Evolutionary conservation across 2,113 vertebrate genomes (phyloP).

Genomic region (Tricholaema leucomelas): DNA sequence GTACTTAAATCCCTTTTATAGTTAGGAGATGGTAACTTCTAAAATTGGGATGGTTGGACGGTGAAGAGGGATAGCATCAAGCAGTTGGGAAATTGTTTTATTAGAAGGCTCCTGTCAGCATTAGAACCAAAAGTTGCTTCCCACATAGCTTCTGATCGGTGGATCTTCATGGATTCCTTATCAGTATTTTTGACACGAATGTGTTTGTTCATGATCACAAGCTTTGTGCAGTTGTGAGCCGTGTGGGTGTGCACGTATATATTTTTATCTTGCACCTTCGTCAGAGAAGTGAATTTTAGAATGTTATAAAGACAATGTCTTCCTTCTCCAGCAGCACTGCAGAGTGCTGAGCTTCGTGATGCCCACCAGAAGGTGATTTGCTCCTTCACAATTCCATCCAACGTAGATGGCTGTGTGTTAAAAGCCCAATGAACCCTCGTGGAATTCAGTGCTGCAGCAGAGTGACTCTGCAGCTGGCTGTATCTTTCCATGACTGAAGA

Average conservation of each 20-base stretch:
- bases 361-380: neutral
- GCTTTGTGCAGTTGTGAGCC: constrained; percentile 35
- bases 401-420: neutral
- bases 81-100: neutral
- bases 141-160: neutral
- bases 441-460: neutral
- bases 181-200: neutral
- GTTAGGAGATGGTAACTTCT: neutral
- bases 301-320: neutral
- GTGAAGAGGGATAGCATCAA: neutral
- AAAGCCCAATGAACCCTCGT: neutral
- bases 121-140: neutral
- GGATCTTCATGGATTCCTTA: neutral
- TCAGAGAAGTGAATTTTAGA: neutral
- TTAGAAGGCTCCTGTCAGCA: neutral
- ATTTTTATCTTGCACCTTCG: constrained; percentile 31
- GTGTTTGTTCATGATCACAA: neutral
- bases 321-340: neutral
- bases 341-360: neutral
- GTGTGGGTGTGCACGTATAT: neutral
- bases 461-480: neutral
- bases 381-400: neutral
- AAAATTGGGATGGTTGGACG: neutral
- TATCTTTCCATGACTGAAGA: constrained; percentile 15
- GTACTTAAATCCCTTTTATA: neutral